Evolutionary conservation across 2,113 vertebrate genomes (phyloP), one percentile per base, ranked within the genome.

Genomic region (Neodon shergylaensis): DNA sequence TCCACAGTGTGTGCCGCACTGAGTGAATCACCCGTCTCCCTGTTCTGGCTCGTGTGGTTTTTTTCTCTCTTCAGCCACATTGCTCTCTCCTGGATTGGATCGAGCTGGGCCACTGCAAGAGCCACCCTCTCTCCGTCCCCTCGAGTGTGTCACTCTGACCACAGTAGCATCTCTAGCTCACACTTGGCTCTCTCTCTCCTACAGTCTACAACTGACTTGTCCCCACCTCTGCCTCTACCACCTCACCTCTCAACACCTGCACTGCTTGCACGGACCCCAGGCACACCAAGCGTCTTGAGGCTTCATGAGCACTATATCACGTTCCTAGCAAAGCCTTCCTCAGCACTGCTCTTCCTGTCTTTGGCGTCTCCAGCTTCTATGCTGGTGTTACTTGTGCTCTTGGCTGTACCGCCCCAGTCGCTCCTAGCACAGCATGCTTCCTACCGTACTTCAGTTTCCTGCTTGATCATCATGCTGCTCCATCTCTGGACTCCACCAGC

Each of bases 11-110:
- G 0, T 66, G 91, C 44, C 52, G 26, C 78, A 6, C 10, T 28
- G 47, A n/a, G 0, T 2, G 4, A 47, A 11, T 11, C 63, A 4
- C 11, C 24, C 39, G 36, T 21, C 24, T 31, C 3, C 3, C 1
- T 10, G 73, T 44, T 70, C 76, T 89, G 31, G 66, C 36, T 31
- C 5, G 0, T 28, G 31, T 19, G 10, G 1, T 21, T 72, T 58
- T 58, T 65, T 68, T n/a, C 72, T 22, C n/a, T 26, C 31, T 44
- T 36, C 54, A 33, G 13, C n/a, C 52, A 9, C 36, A 36, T 19
- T 52, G 31, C 54, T 70, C 84, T 17, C n/a, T 26, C 47, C 7
- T 10, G 5, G 19, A 28, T 58, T 66, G 10, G 19, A 28, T 58
- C 61, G 42, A 44, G 44, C 70, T 58, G 81, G 47, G 22, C 11